These are phyloP conservation scores for Sebastes kiyomatsui DNA, from an alignment of 2,797 vertebrate species.

Conservation along the genomic window DNA sequence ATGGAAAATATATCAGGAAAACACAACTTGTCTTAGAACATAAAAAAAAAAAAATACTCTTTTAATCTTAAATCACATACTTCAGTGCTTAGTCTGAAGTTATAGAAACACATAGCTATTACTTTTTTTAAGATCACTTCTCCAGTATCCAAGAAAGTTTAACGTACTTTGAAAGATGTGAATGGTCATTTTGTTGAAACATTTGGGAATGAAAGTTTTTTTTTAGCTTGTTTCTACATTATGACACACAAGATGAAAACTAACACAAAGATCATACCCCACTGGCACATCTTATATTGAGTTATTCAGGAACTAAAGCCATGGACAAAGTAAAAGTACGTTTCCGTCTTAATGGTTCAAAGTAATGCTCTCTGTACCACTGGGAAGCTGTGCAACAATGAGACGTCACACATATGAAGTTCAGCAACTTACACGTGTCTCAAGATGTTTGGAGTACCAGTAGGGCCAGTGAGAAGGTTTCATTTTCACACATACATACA, in stretches of 20 bases:
- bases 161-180: not conserved
- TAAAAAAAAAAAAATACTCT: not conserved
- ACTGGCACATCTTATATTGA: rapidly evolving
- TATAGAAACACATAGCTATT: not conserved
- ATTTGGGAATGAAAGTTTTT: not conserved
- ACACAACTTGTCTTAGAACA: not conserved
- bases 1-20: not conserved
- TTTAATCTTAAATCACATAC: not conserved
- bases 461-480: not conserved
- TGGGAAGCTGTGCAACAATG: not conserved
- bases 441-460: not conserved
- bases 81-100: not conserved
- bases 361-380: not conserved
- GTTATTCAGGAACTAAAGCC: not conserved
- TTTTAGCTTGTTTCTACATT: not conserved
- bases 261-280: not conserved
- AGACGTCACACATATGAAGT: not conserved
- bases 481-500: not conserved
- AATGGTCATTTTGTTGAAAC: too few relatives aligned
- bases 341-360: not conserved
- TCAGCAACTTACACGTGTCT: not conserved
- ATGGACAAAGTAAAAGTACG: not conserved
- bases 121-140: not conserved
- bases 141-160: not conserved
- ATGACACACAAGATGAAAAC: not conserved